phyloP scores from a whole-genome alignment of 2,797 vertebrate species.

The Eulemur albifrons region DNA sequence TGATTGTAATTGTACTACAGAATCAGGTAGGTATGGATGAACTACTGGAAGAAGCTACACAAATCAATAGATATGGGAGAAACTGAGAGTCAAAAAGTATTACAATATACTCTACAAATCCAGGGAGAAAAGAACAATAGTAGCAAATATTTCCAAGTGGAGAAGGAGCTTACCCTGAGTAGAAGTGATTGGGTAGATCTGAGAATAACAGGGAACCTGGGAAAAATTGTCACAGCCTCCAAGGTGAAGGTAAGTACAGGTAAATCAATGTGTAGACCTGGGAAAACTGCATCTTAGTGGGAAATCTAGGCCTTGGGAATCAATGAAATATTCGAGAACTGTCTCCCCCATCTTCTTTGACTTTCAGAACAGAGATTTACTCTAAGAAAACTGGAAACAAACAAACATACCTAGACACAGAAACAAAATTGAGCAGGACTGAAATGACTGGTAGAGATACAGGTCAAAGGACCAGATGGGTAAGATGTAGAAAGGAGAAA shows the following conservation, averaged over 20 bases:
- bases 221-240: background rate
- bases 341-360: background rate
- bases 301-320: background rate
- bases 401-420: background rate
- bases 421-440: background rate
- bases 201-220: background rate
- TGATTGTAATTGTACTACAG: background rate
- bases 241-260: background rate
- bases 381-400: background rate
- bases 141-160: background rate
- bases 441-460: background rate
- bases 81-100: background rate
- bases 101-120: background rate
- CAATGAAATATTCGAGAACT: background rate
- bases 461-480: background rate
- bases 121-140: background rate
- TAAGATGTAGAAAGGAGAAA: background rate
- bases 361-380: background rate
- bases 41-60: background rate
- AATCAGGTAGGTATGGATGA: background rate
- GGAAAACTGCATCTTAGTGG: background rate
- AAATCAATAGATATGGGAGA: background rate
- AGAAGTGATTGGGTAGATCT: background rate
- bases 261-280: background rate
- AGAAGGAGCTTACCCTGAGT: background rate